Percentiles rank a stretch among this genome's conserved stretches.
phyloP scores from a whole-genome alignment of 2,797 vertebrate species.

The Diplodus sargus region DNA sequence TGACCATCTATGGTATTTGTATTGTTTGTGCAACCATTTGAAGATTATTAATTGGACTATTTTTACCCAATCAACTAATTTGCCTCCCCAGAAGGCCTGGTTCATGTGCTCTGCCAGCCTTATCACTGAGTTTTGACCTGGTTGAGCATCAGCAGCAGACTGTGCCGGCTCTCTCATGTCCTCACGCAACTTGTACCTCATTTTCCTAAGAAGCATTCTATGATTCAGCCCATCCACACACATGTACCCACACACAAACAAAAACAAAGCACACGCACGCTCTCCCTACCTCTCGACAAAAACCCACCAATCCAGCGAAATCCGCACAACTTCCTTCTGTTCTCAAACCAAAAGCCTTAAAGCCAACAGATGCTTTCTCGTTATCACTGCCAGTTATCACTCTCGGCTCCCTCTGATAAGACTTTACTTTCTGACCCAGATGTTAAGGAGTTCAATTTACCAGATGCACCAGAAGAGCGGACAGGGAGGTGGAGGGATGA shows the following conservation, averaged over 20 bases:
- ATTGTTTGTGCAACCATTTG: not conserved
- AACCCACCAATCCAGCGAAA: slow-evolving; percentile 69
- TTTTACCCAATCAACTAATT: slow-evolving; percentile 16
- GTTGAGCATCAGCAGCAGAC: slow-evolving; percentile 25
- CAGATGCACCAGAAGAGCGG: slow-evolving; percentile 77
- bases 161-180: slow-evolving; percentile 27
- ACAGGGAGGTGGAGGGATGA: slow-evolving; percentile 73
- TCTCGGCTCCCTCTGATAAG: slow-evolving; percentile 77
- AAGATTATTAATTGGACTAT: not conserved
- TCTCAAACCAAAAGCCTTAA: slow-evolving; percentile 80
- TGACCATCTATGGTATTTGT: not conserved
- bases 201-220: slow-evolving; percentile 67
- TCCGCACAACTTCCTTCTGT: slow-evolving; percentile 77
- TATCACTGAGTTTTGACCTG: slow-evolving; percentile 24
- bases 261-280: slow-evolving; percentile 30
- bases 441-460: slow-evolving; percentile 83
- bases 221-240: slow-evolving; percentile 66
- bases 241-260: slow-evolving; percentile 32
- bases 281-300: slow-evolving; percentile 46
- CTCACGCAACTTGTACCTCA: slow-evolving; percentile 46
- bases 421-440: slow-evolving; percentile 82
- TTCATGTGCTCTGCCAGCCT: not conserved
- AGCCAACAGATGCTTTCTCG: slow-evolving; percentile 79
- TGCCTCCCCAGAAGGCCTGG: not conserved
- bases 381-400: slow-evolving; percentile 77